A percentile compares a stretch with the other conserved stretches of the same genome.
phyloP scores from a whole-genome alignment of 1,140 invertebrate genomes.

The Melitaea cinxia region DNA sequence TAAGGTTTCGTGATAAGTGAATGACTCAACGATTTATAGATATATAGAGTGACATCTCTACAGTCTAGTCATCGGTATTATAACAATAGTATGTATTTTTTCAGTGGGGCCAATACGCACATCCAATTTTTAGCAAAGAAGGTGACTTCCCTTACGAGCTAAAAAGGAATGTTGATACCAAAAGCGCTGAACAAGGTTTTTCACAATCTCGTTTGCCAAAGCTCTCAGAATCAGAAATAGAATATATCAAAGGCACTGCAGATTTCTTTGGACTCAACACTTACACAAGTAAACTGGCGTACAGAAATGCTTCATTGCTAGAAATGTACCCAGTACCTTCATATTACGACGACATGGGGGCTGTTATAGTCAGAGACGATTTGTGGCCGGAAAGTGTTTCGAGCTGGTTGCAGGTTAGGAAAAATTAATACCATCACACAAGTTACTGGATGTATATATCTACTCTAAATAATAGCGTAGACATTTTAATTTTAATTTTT shows the following conservation, averaged over 20 bases:
- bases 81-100: slow-evolving; percentile 33
- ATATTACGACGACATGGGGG: slow-evolving; percentile 78
- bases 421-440: too few relatives aligned
- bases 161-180: slow-evolving; percentile 79
- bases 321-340: slow-evolving; percentile 77
- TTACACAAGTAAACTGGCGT: slow-evolving; percentile 80
- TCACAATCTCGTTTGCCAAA: slow-evolving; percentile 81
- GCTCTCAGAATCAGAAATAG: slow-evolving; percentile 82
- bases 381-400: slow-evolving; percentile 77
- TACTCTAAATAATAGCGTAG: too few relatives aligned
- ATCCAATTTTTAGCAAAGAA: slow-evolving; percentile 83
- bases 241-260: slow-evolving; percentile 81
- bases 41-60: not conserved
- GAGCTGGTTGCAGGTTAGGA: slow-evolving; percentile 81
- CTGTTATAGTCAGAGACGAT: slow-evolving; percentile 70
- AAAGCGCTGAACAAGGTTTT: slow-evolving; percentile 83
- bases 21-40: too few relatives aligned
- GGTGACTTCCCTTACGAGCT: slow-evolving; percentile 86
- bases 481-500: too few relatives aligned
- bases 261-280: slow-evolving; percentile 85
- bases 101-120: slow-evolving; percentile 83
- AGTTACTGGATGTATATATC: too few relatives aligned
- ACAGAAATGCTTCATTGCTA: slow-evolving; percentile 66
- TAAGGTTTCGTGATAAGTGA: too few relatives aligned
- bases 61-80: not conserved